Percentiles rank a stretch among this genome's conserved stretches.
Conservation (phyloP, 1,140 invertebrate species). For the Paraescarpia echinospica region DNA sequence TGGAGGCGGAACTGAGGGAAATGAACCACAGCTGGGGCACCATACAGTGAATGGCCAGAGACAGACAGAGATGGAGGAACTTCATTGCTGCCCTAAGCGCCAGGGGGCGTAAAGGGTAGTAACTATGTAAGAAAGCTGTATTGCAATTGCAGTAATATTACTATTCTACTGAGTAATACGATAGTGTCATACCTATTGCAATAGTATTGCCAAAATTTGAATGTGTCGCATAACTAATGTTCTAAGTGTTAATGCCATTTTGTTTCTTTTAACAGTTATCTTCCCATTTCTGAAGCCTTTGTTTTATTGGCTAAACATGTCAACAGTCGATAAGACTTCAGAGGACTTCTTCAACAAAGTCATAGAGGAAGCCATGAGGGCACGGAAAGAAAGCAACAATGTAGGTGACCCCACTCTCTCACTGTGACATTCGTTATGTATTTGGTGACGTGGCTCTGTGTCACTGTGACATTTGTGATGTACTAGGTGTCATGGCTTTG, state of each 20-base stretch:
- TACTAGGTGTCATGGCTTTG: too few relatives aligned
- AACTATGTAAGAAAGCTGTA: too few relatives aligned
- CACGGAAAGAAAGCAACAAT: not conserved
- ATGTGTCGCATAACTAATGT: not conserved
- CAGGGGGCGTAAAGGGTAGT: too few relatives aligned
- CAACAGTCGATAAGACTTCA: not conserved
- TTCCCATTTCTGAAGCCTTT: not conserved
- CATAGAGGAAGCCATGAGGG: not conserved
- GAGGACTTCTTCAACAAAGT: constrained; percentile 18
- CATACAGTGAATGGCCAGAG: too few relatives aligned
- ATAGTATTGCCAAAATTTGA: not conserved
- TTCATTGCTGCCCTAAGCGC: too few relatives aligned
- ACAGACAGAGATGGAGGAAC: too few relatives aligned
- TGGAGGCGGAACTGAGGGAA: too few relatives aligned
- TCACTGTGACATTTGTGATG: not conserved
- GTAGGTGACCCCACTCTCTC: not conserved
- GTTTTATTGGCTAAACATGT: not conserved
- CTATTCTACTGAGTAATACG: too few relatives aligned
- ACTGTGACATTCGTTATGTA: not conserved
- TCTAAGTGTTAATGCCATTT: not conserved
- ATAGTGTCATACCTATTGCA: too few relatives aligned
- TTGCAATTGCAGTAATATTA: too few relatives aligned
- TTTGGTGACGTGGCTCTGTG: not conserved
- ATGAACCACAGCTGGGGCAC: too few relatives aligned
- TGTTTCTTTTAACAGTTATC: not conserved